A percentile compares a stretch with the other conserved stretches of the same genome.
phyloP scores from a whole-genome alignment of 1,140 invertebrate species.

The Drosophila repleta region DNA sequence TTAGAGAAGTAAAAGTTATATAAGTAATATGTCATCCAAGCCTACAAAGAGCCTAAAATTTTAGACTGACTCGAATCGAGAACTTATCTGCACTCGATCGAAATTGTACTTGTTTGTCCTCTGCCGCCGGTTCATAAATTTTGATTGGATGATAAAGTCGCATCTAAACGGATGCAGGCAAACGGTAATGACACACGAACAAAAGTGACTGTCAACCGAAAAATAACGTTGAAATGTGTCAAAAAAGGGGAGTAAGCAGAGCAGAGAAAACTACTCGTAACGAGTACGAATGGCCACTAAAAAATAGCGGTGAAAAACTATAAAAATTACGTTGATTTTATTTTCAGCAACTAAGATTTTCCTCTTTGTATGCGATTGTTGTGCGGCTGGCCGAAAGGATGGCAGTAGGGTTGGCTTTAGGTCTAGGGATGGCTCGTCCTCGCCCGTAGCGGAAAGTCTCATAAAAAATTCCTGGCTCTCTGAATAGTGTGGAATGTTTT shows the following conservation, averaged over 20 bases:
- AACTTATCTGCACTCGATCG: constrained; percentile 39
- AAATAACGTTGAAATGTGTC: constrained; percentile 60
- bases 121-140: constrained; percentile 64
- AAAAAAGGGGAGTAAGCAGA: constrained; percentile 54
- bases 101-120: constrained; percentile 22
- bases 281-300: constrained; percentile 21
- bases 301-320: constrained; percentile 66
- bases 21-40: not conserved
- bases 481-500: constrained; percentile 55
- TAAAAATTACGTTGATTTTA: constrained; percentile 80
- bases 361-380: constrained; percentile 42
- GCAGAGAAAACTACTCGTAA: constrained; percentile 19
- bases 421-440: constrained; percentile 14
- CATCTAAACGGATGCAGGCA: constrained; percentile 31
- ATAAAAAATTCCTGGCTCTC: constrained; percentile 69
- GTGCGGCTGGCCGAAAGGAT: constrained; percentile 36
- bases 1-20: no score
- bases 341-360: constrained; percentile 71
- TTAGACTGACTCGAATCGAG: not conserved
- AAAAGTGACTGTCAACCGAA: constrained; percentile 70
- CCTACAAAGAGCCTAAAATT: not conserved
- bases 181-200: constrained; percentile 75
- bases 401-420: constrained; percentile 21
- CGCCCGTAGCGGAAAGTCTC: constrained; percentile 65
- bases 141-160: constrained; percentile 4